Conservation (phyloP, 2,797 vertebrate genomes). For the Semotilus atromaculatus region DNA sequence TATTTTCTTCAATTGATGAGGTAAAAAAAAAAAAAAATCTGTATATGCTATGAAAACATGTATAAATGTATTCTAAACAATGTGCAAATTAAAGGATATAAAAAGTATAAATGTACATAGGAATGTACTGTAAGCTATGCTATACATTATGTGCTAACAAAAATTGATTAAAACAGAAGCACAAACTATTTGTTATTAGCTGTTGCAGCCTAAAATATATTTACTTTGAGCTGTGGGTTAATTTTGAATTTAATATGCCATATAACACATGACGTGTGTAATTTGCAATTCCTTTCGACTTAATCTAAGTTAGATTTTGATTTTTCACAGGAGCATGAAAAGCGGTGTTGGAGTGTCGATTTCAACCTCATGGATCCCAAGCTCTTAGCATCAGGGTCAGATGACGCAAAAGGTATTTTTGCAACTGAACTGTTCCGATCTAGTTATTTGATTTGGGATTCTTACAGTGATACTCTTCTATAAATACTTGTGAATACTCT, state of each 20-base stretch:
- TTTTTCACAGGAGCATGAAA: slow-evolving; percentile 92
- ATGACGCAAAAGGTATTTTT: slow-evolving; percentile 95
- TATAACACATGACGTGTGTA: not conserved
- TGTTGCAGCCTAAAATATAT: not conserved
- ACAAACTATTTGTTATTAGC: too few relatives aligned
- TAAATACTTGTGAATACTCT: not conserved
- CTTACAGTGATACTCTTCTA: not conserved
- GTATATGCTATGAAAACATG: not conserved
- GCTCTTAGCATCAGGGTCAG: slow-evolving; percentile 96
- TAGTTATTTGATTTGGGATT: not conserved
- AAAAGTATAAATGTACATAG: not conserved
- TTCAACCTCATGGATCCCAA: slow-evolving; percentile 99
- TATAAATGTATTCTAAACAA: not conserved
- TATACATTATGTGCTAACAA: not conserved
- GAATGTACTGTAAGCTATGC: not conserved
- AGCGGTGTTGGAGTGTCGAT: slow-evolving; percentile 99
- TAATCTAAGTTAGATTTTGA: not conserved
- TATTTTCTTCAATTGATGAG: not conserved
- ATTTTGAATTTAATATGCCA: not conserved
- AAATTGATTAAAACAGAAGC: not conserved
- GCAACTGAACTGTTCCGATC: not conserved
- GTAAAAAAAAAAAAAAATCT: not conserved
- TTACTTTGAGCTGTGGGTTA: not conserved
- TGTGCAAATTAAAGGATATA: not conserved
- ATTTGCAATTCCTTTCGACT: not conserved